Base-by-base conservation (phyloP, 2,113 vertebrate species). In the Actinemys pallida region DNA sequence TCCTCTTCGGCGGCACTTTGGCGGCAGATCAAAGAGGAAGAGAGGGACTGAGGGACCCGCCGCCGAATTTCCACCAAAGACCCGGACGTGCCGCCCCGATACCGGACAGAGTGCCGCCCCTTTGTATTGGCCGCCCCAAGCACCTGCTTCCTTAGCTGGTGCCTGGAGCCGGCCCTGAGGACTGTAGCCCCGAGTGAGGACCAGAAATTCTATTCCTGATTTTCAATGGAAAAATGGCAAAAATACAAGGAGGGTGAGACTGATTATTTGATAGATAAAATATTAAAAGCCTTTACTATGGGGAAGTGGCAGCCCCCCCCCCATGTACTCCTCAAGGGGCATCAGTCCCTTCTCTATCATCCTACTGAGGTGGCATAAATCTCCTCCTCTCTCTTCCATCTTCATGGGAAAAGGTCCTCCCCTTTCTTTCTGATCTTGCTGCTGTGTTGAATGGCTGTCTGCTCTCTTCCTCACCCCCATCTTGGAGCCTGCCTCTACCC, bases 381-480 rank as follows among this genome's bases (percentile, higher is more conserved):
- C 2, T 10, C 81, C 25, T 49, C 1, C 6, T 90, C 79, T 50
- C 65, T 39, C 17, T 20, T n/a, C 35, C 65, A 69, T 25, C 52
- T 14, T 12, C 8, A 2, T 27, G 93, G 50, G 75, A 25, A 79
- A 88, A 62, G 4, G 35, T 3, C 57, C 22, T 49, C 2, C 20
- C 49, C 27, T 79, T 86, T 59, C 57, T 4, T 25, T 62, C 45
- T 25, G 85, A 49, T 72, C n/a, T 39, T 72, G n/a, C n/a, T 72
- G 35, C 65, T 72, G 31, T 6, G 53, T 49, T 11, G 14, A 0
- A 13, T 0, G 0, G 27, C 59, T 45, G 2, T 5, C 0, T 1
- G 25, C 47, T 57, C 35, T 75, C 31, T 42, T 91, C 65, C 14
- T 3, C 24, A 5, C 8, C 54, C 20, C n/a, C 0, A 86, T 22